Percentiles rank a stretch among this genome's conserved stretches.
Evolutionary conservation across 2,888 invertebrate species (phyloP).

Genomic region (Zeuzera pyrina): DNA sequence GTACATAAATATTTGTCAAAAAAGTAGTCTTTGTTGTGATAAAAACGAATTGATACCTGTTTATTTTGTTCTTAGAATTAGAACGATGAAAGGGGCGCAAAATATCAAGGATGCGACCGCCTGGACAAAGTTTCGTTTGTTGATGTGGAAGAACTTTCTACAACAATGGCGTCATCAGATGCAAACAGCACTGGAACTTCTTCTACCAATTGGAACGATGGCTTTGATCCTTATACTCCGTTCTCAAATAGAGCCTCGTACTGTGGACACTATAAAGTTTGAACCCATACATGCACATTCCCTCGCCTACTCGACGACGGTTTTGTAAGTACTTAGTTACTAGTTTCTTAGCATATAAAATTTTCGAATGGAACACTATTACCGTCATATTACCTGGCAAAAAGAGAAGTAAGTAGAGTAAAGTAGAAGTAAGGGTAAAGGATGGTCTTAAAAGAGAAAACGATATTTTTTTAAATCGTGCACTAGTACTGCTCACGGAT

Average conservation of each 20-base stretch:
- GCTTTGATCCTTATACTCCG: slow-evolving; percentile 80
- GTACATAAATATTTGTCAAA: too few species aligned
- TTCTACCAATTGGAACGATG: slow-evolving; percentile 78
- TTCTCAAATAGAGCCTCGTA: slow-evolving; percentile 74
- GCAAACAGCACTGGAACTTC: slow-evolving; percentile 78
- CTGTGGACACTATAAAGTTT: slow-evolving; percentile 25
- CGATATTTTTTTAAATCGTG: too few species aligned
- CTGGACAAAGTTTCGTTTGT: slow-evolving; percentile 76
- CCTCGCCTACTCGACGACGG: slow-evolving; percentile 22
- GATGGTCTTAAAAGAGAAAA: too few species aligned
- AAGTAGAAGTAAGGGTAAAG: too few species aligned
- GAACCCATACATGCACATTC: slow-evolving; percentile 37
- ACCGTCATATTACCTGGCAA: too few species aligned
- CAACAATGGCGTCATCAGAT: slow-evolving; percentile 81
- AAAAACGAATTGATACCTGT: too few species aligned
- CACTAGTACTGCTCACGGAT: too few species aligned
- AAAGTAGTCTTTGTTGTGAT: too few species aligned
- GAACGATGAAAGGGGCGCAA: slow-evolving; percentile 17
- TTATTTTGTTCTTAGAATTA: too few species aligned
- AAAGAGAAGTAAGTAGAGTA: too few species aligned
- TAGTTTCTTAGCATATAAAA: too few species aligned
- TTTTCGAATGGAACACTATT: too few species aligned
- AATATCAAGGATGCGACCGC: slow-evolving; percentile 30
- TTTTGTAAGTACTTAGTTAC: slow-evolving; percentile 36
- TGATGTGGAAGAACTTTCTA: slow-evolving; percentile 89